Evolutionary conservation across 2,797 vertebrate genomes (phyloP).

Genomic region (Lepus townsendii): DNA sequence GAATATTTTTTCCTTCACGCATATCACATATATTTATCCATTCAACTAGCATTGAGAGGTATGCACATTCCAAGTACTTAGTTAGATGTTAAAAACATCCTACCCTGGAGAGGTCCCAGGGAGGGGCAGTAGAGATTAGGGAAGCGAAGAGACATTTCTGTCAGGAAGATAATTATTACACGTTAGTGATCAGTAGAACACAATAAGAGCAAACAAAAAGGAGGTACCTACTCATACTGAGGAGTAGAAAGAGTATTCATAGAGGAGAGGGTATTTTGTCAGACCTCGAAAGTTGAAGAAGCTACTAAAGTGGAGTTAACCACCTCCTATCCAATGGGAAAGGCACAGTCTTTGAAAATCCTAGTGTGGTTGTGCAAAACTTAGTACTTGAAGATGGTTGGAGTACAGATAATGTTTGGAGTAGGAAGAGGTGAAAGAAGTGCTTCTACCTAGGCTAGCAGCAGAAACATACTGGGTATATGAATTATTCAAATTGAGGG

Average conservation of each 20-base stretch:
- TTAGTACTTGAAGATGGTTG: not conserved
- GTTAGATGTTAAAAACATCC: not conserved
- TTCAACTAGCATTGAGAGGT: not conserved
- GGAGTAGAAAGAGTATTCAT: not conserved
- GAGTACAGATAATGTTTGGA: not conserved
- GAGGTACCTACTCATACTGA: not conserved
- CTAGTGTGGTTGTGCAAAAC: not conserved
- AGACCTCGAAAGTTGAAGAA: not conserved
- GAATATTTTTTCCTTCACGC: not conserved
- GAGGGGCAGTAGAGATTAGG: not conserved
- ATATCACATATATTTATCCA: not conserved
- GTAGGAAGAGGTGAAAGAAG: not conserved
- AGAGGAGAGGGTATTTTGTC: not conserved
- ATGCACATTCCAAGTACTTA: not conserved
- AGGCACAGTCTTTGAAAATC: not conserved
- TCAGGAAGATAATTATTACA: constrained; percentile 11
- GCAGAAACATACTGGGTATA: not conserved
- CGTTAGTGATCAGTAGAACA: not conserved
- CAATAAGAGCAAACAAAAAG: constrained; percentile 46
- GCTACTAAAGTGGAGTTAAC: not conserved
- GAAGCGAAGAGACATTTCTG: not conserved
- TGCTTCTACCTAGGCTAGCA: not conserved
- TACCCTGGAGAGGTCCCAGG: not conserved
- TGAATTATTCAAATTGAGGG: not conserved
- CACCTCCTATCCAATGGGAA: not conserved